phyloP scores from a whole-genome alignment of 1,140 invertebrate genomes.

The Planococcus citri region DNA sequence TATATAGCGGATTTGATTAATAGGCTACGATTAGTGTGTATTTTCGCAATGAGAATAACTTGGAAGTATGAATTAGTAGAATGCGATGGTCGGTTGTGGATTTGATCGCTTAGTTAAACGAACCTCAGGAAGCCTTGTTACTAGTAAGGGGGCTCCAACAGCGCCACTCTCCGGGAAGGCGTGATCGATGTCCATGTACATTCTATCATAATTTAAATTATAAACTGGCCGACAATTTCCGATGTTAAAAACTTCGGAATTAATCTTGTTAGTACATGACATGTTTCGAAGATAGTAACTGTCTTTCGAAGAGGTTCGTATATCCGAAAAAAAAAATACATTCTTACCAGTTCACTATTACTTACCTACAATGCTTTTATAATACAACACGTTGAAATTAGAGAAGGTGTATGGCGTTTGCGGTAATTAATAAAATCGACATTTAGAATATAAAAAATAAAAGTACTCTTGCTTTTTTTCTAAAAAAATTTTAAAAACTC shows the following conservation, averaged over 20 bases:
- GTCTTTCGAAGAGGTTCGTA: neutral
- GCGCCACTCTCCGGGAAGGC: conserved; percentile 16
- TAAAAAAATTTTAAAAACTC: too few species aligned
- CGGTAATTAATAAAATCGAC: conserved; percentile 3
- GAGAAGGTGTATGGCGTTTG: neutral
- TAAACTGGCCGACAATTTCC: neutral
- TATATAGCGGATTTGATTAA: neutral
- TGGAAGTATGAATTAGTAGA: neutral
- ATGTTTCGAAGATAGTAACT: neutral
- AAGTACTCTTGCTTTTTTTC: too few species aligned
- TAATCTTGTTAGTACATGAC: conserved; percentile 7
- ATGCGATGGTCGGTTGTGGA: neutral
- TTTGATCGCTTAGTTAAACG: neutral
- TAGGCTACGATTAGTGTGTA: neutral
- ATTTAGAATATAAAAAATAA: neutral
- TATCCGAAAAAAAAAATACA: neutral
- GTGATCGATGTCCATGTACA: conserved; percentile 11
- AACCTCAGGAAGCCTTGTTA: neutral
- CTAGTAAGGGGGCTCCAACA: neutral
- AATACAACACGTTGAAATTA: neutral
- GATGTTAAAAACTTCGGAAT: conserved; percentile 7
- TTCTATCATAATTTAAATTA: conserved; percentile 4
- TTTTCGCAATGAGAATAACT: neutral
- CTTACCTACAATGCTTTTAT: too few species aligned
- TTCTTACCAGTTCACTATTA: too few species aligned